Evolutionary conservation across 2,797 vertebrate genomes (phyloP).

Genomic region (Rhinichthys osculus): DNA sequence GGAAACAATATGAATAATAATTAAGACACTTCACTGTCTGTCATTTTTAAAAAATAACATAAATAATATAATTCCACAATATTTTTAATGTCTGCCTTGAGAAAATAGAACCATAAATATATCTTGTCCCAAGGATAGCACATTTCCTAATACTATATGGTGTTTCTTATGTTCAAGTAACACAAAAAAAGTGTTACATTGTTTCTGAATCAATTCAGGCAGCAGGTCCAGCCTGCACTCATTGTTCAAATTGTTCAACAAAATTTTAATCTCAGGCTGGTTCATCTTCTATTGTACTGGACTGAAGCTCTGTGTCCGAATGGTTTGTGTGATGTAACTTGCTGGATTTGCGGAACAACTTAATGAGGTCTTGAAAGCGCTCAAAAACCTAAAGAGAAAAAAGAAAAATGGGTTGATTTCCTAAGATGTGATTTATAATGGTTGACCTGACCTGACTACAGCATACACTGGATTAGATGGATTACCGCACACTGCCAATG

Average conservation of each 20-base stretch:
- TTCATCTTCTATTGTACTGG: constrained; percentile 77
- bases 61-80: not conserved
- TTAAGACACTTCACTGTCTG: not conserved
- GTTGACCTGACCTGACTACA: not conserved
- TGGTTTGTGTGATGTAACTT: constrained; percentile 76
- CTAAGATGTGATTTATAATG: not conserved
- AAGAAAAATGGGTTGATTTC: not conserved
- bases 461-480: not conserved
- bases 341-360: constrained; percentile 83
- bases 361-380: constrained; percentile 87
- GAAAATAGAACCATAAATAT: not conserved
- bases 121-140: not conserved
- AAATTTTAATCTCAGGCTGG: constrained; percentile 64
- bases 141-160: not conserved
- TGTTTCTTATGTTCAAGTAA: constrained; percentile 11
- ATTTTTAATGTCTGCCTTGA: not conserved
- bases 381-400: constrained; percentile 80
- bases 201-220: not conserved
- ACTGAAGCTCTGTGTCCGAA: constrained; percentile 75
- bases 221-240: constrained; percentile 23
- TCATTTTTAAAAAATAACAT: not conserved
- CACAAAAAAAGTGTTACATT: not conserved
- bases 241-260: not conserved
- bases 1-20: not conserved
- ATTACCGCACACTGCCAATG: not conserved